phyloP scores from a whole-genome alignment of 2,113 vertebrate genomes.

The Tetrao urogallus region DNA sequence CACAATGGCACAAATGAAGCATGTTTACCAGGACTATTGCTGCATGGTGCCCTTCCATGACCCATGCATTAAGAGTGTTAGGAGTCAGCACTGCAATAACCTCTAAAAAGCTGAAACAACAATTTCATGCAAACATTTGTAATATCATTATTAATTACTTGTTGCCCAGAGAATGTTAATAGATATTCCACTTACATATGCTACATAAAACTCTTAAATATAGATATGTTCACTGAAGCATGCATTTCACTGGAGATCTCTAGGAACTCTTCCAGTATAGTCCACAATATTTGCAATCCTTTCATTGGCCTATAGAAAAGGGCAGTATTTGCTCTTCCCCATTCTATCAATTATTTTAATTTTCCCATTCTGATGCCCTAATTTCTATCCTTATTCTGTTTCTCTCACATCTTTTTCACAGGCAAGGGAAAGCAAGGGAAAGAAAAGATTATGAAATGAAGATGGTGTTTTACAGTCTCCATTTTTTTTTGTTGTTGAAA shows the following conservation, averaged over 20 bases:
- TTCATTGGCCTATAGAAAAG: conserved; percentile 76
- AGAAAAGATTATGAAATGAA: background rate
- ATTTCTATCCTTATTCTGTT: background rate
- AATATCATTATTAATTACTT: background rate
- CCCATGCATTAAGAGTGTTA: background rate
- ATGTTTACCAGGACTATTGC: background rate
- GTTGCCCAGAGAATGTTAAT: background rate
- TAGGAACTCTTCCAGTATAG: conserved; percentile 76
- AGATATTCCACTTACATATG: conserved; percentile 77
- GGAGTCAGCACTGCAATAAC: background rate
- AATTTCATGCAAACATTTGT: background rate
- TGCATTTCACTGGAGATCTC: conserved; percentile 82
- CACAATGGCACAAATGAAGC: background rate
- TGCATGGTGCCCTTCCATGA: background rate
- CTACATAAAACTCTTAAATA: conserved; percentile 85
- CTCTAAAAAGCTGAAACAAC: background rate
- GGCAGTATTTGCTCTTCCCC: conserved; percentile 67
- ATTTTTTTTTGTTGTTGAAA: background rate
- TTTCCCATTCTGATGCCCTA: background rate
- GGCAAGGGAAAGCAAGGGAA: background rate
- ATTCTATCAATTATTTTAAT: conserved; percentile 58
- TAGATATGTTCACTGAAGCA: conserved; percentile 78
- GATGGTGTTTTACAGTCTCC: background rate
- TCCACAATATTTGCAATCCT: conserved; percentile 77
- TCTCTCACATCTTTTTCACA: background rate